These are phyloP conservation scores for Sussaba pulchella DNA, from an alignment of 2,888 invertebrate genomes.

Conservation along the genomic window DNA sequence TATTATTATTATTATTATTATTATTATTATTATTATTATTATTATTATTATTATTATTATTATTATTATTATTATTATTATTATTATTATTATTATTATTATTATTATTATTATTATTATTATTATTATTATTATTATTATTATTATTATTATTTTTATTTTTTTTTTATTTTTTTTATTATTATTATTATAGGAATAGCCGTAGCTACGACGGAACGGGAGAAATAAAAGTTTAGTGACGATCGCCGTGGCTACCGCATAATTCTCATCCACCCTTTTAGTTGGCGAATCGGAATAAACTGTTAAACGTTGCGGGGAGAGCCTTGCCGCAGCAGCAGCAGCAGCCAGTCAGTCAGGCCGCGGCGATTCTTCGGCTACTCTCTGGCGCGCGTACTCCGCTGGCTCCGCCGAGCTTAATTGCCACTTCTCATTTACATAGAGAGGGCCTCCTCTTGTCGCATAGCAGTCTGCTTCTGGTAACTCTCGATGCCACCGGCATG, in stretches of 20 bases:
- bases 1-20: too few relatives aligned
- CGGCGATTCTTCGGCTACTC: conserved; percentile 60
- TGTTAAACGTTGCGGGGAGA: conserved; percentile 30
- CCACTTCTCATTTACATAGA: conserved; percentile 81
- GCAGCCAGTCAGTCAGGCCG: conserved; percentile 29
- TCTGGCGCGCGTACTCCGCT: conserved; percentile 45
- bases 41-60: too few relatives aligned
- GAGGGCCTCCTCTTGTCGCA: conserved; percentile 67
- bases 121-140: too few relatives aligned
- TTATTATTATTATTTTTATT: too few relatives aligned
- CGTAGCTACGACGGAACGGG: conserved; percentile 34
- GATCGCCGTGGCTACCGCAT: conserved; percentile 31
- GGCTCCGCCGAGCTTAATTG: conserved; percentile 77
- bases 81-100: too few relatives aligned
- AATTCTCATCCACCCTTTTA: conserved; percentile 40
- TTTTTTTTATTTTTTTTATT: too few relatives aligned
- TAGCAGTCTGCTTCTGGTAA: conserved; percentile 60
- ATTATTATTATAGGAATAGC: too few relatives aligned
- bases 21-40: too few relatives aligned
- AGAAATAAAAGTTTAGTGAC: conserved; percentile 2
- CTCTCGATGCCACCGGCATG: conserved; percentile 61
- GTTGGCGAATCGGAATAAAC: conserved; percentile 54
- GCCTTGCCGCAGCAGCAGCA: too few relatives aligned
- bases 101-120: too few relatives aligned
- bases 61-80: too few relatives aligned